Base-by-base conservation (phyloP, 2,888 invertebrate genomes). In the Glaucopsyche alexis region DNA sequence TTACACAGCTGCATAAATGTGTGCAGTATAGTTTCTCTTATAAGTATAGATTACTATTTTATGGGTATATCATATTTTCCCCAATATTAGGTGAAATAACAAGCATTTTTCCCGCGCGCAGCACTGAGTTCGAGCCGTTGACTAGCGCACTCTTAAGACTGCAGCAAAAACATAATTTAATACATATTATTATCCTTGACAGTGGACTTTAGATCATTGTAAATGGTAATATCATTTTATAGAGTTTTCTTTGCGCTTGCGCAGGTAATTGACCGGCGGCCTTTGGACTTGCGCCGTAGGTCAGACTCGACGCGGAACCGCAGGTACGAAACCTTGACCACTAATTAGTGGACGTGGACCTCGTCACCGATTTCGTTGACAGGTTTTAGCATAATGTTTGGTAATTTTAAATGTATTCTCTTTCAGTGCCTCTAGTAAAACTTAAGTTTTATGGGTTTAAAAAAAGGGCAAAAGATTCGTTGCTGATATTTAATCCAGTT, bases 161-260 rank as follows among this genome's bases (percentile, higher is more conserved):
- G 19, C 55, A 55, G 16, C 11, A 55, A 9, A 55, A 19, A 9
- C 19, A 19, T 19, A 55, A 19, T 55, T 55, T 71, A 52, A 40
- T 29, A 16, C 67, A n/a, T 29, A 47, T 16, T n/a, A 14, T 69
- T 50, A 55, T 19, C 55, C 55, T 19, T 19, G 19, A 69, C 8
- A 16, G 60, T 71, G 11, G 64, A 13, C 13, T 29, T 42, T n/a
- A 60, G 16, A 29, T 49, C 13, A 71, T 50, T 29, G 47, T 50
- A 71, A 71, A 55, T 55, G 19, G 55, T 55, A 55, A 55, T 55
- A 19, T 55, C 55, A 55, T 55, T 55, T 55, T 55, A 19, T 19
- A 16, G 19, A 55, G 55, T 55, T 55, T 55, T 55, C 19, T 55
- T 55, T 55, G 55, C 55, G 55, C 55, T 9, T 19, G 55, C 52